phyloP scores from a whole-genome alignment of 2,888 invertebrate species.

The Isotomurus palustris region DNA sequence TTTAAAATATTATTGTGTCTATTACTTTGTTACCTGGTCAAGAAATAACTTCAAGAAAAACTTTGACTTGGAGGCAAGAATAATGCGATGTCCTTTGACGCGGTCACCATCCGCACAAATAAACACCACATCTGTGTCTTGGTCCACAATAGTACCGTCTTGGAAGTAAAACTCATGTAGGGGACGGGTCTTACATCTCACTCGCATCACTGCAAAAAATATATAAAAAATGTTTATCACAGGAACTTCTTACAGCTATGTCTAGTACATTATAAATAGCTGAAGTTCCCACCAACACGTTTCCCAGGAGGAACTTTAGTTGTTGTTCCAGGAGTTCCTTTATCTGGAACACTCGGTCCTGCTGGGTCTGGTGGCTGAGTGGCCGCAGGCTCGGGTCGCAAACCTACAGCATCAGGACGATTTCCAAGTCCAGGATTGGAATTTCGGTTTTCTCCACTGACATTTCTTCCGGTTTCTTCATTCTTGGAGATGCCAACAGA shows the following conservation, averaged over 20 bases:
- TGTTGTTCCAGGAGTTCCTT: too few relatives aligned
- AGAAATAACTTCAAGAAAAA: slow-evolving; percentile 38
- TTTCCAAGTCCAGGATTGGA: too few relatives aligned
- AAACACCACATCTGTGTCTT: slow-evolving; percentile 41
- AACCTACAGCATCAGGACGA: too few relatives aligned
- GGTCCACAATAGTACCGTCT: slow-evolving; percentile 30
- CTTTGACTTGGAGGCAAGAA: slow-evolving; percentile 38
- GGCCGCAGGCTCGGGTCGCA: too few relatives aligned
- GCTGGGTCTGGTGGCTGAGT: too few relatives aligned
- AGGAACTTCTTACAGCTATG: background rate
- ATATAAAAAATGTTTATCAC: background rate
- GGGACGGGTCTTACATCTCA: slow-evolving; percentile 37
- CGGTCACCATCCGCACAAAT: slow-evolving; percentile 37
- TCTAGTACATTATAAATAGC: background rate
- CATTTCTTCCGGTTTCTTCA: too few relatives aligned
- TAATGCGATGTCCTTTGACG: slow-evolving; percentile 39
- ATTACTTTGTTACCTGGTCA: slow-evolving; percentile 41
- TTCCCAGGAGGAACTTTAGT: slow-evolving; percentile 23
- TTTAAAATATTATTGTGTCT: too few relatives aligned
- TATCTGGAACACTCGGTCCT: too few relatives aligned
- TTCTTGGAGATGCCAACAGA: too few relatives aligned
- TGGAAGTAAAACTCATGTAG: slow-evolving; percentile 33
- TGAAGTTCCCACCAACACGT: slow-evolving; percentile 15
- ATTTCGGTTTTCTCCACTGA: too few relatives aligned
- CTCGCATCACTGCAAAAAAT: slow-evolving; percentile 34